A percentile compares a stretch with the other conserved stretches of the same genome.
Evolutionary conservation across 2,888 invertebrate genomes (phyloP).

Genomic region (Crocallis elinguaria): DNA sequence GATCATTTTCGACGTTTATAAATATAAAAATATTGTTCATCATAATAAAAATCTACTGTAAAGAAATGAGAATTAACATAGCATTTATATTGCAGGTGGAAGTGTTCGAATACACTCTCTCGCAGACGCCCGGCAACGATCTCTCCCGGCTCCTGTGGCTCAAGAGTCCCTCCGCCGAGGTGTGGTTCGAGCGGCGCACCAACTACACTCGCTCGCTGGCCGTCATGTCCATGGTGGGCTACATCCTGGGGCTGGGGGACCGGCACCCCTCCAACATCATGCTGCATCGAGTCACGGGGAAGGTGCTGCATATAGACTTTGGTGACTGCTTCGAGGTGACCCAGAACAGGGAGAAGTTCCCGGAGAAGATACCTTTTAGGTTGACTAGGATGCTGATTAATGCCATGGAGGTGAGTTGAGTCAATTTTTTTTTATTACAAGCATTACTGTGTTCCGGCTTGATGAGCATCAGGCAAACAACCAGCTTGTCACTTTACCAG

Average conservation of each 20-base stretch:
- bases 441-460: neutral
- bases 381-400: constrained; percentile 98
- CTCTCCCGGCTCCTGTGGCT: constrained; percentile 97
- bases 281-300: constrained; percentile 98
- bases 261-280: constrained; percentile 99
- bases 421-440: neutral
- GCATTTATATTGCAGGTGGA: constrained; percentile 86
- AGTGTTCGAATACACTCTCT: constrained; percentile 98
- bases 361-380: constrained; percentile 98
- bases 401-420: constrained; percentile 93
- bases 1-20: no score
- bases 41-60: no score
- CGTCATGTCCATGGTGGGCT: constrained; percentile 99
- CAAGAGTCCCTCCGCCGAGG: constrained; percentile 98
- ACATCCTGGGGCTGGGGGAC: constrained; percentile 98
- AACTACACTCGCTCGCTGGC: constrained; percentile 98
- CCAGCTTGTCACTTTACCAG: no score
- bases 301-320: constrained; percentile 99
- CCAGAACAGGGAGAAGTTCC: constrained; percentile 99
- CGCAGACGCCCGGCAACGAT: constrained; percentile 97
- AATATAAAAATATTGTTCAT: no score
- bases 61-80: no score
- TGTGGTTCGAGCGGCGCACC: constrained; percentile 99
- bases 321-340: constrained; percentile 99
- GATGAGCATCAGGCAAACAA: no score